These are phyloP conservation scores for Nomada fabriciana DNA, from an alignment of 2,888 invertebrate genomes.

Conservation along the genomic window DNA sequence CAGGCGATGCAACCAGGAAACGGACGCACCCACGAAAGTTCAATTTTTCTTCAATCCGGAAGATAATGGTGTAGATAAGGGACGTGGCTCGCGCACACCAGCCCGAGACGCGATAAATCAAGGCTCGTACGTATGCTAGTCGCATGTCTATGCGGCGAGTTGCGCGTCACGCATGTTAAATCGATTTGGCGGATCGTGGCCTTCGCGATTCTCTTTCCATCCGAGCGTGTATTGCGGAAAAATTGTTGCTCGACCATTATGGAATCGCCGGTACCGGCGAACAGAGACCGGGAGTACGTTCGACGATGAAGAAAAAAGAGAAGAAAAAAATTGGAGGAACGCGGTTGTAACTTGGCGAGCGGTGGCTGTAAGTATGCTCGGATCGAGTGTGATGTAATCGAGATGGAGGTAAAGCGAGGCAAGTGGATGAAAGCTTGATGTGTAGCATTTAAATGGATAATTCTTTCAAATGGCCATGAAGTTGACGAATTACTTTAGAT, in stretches of 20 bases:
- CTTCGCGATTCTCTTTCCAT: slow-evolving; percentile 44
- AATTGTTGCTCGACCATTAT: slow-evolving; percentile 10
- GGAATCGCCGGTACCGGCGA: not conserved
- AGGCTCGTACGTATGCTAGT: slow-evolving; percentile 45
- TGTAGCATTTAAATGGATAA: not conserved
- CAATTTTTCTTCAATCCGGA: slow-evolving; percentile 61
- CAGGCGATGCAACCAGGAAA: slow-evolving; percentile 58
- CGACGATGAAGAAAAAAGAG: not conserved
- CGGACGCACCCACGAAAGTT: slow-evolving; percentile 65
- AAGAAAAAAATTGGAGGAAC: slow-evolving; percentile 4
- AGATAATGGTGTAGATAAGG: slow-evolving; percentile 67
- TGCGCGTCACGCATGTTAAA: slow-evolving; percentile 60
- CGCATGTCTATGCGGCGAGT: slow-evolving; percentile 49
- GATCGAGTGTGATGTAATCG: slow-evolving; percentile 1
- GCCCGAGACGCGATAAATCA: slow-evolving; percentile 67
- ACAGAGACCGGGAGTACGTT: not conserved
- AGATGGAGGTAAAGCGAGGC: not conserved
- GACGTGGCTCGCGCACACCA: slow-evolving; percentile 42
- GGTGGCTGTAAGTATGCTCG: not conserved
- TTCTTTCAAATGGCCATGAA: too few relatives aligned
- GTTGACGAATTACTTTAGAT: too few relatives aligned
- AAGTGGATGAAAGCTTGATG: not conserved
- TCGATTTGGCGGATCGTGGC: slow-evolving; percentile 30
- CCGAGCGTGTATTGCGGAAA: slow-evolving; percentile 1
- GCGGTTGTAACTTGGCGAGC: slow-evolving; percentile 12